Percentiles rank a stretch among this genome's conserved stretches.
Evolutionary conservation across 1,140 invertebrate genomes (phyloP).

Genomic region (Drosophila simulans): DNA sequence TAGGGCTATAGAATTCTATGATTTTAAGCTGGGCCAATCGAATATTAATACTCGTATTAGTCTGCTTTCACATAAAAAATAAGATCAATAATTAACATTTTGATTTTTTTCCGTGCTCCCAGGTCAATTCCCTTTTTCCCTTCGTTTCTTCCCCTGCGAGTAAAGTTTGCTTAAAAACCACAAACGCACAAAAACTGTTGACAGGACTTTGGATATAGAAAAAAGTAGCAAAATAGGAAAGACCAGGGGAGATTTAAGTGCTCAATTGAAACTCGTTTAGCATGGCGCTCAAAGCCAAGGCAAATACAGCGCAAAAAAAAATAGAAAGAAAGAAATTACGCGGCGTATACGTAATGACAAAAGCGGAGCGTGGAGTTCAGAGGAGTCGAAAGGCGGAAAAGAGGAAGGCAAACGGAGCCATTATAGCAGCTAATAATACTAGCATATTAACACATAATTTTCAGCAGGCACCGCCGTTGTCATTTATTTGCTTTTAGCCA

Average conservation of each 20-base stretch:
- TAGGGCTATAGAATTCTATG: background rate
- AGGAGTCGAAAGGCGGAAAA: background rate
- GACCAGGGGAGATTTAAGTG: slow-evolving; percentile 33
- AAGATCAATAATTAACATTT: background rate
- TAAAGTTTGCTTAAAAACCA: slow-evolving; percentile 17
- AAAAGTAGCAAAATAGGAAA: slow-evolving; percentile 5
- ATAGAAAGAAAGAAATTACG: slow-evolving; percentile 7
- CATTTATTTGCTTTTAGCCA: slow-evolving; percentile 66
- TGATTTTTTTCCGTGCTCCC: background rate
- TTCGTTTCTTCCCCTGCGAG: background rate
- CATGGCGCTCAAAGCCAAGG: slow-evolving; percentile 46
- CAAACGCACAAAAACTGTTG: slow-evolving; percentile 33
- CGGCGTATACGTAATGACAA: slow-evolving; percentile 71
- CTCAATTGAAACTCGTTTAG: slow-evolving; percentile 65
- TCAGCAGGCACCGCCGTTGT: slow-evolving; percentile 51
- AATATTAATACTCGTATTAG: background rate
- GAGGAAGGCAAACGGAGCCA: slow-evolving; percentile 29
- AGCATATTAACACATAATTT: slow-evolving; percentile 81
- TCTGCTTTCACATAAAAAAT: too few species aligned
- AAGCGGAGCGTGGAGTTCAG: background rate
- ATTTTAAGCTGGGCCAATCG: background rate
- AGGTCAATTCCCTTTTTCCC: background rate
- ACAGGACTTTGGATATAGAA: slow-evolving; percentile 32
- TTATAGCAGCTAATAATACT: slow-evolving; percentile 79
- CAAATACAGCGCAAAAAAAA: slow-evolving; percentile 5